Conservation (phyloP, 2,888 invertebrate genomes). For the Merodon equestris region DNA sequence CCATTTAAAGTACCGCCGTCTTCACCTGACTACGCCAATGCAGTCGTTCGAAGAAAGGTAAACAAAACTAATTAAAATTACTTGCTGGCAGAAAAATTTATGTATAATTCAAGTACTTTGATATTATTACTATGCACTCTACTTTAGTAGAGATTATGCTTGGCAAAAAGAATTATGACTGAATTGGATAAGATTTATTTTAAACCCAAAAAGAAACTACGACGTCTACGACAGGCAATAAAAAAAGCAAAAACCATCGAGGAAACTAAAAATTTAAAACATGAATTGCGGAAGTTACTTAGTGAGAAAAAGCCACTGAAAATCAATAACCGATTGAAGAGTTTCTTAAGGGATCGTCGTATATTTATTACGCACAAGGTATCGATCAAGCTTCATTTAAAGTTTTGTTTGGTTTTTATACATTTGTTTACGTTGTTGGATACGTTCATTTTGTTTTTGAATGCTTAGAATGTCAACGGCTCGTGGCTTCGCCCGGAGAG, state of each 20-base stretch:
- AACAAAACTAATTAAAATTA: constrained; percentile 42
- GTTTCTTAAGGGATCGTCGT: constrained; percentile 36
- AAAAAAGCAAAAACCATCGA: background rate
- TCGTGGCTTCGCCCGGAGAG: too few species aligned
- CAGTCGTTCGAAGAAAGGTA: constrained; percentile 75
- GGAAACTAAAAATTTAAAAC: background rate
- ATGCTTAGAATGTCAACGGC: too few species aligned
- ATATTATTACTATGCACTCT: constrained; percentile 5
- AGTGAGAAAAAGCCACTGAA: constrained; percentile 29
- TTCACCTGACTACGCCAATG: constrained; percentile 81
- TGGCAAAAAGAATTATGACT: constrained; percentile 75
- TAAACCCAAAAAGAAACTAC: constrained; percentile 53
- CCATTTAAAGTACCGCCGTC: constrained; percentile 84
- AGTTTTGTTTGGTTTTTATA: too few species aligned
- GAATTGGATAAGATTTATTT: constrained; percentile 76
- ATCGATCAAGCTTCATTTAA: background rate
- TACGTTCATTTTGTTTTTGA: too few species aligned
- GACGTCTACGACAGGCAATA: constrained; percentile 1
- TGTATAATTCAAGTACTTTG: background rate
- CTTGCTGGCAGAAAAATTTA: background rate
- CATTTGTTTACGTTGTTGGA: too few species aligned
- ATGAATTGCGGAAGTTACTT: background rate
- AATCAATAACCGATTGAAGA: constrained; percentile 37
- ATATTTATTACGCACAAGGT: constrained; percentile 55
- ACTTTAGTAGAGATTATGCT: constrained; percentile 73